These are phyloP conservation scores for Drosophila atripex DNA, from an alignment of 2,888 invertebrate genomes.

Conservation along the genomic window DNA sequence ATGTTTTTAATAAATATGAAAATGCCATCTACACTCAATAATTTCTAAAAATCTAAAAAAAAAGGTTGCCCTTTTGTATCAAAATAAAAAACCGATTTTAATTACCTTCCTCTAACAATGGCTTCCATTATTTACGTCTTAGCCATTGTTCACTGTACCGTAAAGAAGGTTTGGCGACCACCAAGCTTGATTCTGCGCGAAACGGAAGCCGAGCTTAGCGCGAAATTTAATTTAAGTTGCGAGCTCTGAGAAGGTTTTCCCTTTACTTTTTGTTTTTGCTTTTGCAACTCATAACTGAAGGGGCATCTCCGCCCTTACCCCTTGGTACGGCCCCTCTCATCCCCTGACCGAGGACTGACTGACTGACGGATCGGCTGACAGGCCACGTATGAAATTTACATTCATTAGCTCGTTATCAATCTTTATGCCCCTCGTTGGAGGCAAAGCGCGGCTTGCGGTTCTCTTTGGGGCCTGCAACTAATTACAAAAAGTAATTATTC, in stretches of 20 bases:
- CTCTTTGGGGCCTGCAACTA: constrained; percentile 72
- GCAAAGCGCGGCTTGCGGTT: constrained; percentile 36
- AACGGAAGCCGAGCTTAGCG: constrained; percentile 73
- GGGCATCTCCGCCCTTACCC: not conserved
- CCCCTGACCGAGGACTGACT: constrained; percentile 38
- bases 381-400: constrained; percentile 80
- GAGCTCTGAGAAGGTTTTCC: constrained; percentile 30
- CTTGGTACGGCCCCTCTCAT: constrained; percentile 10
- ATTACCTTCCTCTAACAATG: not conserved
- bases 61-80: too few species aligned
- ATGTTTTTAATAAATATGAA: too few species aligned
- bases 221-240: constrained; percentile 75
- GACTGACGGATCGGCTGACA: constrained; percentile 42
- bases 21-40: too few species aligned
- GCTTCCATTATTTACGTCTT: not conserved
- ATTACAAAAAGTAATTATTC: constrained; percentile 82
- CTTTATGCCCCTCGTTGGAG: constrained; percentile 64
- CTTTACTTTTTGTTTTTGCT: not conserved
- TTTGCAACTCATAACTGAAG: constrained; percentile 48
- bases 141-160: constrained; percentile 45
- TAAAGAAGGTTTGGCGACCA: constrained; percentile 23
- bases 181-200: constrained; percentile 38
- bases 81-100: not conserved
- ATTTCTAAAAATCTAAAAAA: too few species aligned
- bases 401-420: constrained; percentile 82